Conservation (phyloP, 1,140 invertebrate species). For the Gryon sp. region DNA sequence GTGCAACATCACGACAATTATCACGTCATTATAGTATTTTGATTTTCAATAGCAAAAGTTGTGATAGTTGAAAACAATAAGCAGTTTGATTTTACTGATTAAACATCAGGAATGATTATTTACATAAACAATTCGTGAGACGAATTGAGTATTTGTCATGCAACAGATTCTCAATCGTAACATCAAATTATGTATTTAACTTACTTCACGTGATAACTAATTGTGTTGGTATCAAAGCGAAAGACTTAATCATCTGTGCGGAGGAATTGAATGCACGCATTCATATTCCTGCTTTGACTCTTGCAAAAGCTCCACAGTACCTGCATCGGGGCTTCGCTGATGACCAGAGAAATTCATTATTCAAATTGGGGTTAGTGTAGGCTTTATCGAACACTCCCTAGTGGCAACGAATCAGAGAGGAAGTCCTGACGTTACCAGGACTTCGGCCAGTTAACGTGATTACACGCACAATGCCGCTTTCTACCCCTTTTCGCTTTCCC, state of each 20-base stretch:
- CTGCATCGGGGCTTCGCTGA: conserved; percentile 61
- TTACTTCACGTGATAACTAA: conserved; percentile 57
- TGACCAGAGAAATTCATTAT: conserved; percentile 68
- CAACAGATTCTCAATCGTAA: conserved; percentile 23
- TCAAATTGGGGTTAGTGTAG: conserved; percentile 68
- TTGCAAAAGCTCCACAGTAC: conserved; percentile 56
- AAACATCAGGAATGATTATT: too few species aligned
- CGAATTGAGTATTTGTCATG: too few species aligned
- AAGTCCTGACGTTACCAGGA: conserved; percentile 62
- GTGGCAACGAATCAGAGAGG: conserved; percentile 64
- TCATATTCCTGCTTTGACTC: conserved; percentile 63
- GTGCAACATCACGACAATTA: too few species aligned
- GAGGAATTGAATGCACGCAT: conserved; percentile 61
- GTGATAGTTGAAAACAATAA: too few species aligned
- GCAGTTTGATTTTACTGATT: too few species aligned
- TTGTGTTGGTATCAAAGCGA: conserved; percentile 61
- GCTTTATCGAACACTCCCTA: conserved; percentile 63
- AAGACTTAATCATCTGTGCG: conserved; percentile 59
- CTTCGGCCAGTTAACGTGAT: conserved; percentile 74
- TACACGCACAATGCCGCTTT: conserved; percentile 73
- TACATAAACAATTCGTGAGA: conserved; percentile 5
- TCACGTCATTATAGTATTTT: too few species aligned
- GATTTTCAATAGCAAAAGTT: too few species aligned
- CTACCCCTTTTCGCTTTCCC: conserved; percentile 68
- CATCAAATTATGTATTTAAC: conserved; percentile 45